phyloP scores from a whole-genome alignment of 2,113 vertebrate species.

The Dasyurus viverrinus region DNA sequence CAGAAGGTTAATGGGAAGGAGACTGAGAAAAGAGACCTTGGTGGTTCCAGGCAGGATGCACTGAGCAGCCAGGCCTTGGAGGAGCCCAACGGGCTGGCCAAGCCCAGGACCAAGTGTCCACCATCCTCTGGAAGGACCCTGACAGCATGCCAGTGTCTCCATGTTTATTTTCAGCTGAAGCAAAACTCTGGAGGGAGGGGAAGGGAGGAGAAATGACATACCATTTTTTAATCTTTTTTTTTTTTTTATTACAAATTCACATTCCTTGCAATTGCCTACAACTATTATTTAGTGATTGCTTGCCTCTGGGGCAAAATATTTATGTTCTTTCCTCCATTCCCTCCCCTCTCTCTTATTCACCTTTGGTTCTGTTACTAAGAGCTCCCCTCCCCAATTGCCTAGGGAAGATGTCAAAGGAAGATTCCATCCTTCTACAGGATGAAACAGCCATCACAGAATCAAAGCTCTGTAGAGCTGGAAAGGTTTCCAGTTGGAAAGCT shows the following conservation, averaged over 20 bases:
- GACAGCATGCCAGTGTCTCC: not conserved
- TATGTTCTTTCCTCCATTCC: not conserved
- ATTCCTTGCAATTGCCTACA: not conserved
- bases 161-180: not conserved
- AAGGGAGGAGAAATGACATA: not conserved
- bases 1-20: not conserved
- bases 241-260: not conserved
- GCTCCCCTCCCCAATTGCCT: not conserved
- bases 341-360: not conserved
- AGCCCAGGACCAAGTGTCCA: not conserved
- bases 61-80: too few species aligned
- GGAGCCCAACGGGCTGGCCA: not conserved
- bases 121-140: not conserved
- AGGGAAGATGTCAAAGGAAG: not conserved
- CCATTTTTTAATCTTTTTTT: not conserved
- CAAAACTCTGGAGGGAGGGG: not conserved
- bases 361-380: not conserved
- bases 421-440: not conserved
- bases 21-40: conserved; percentile 6
- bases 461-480: not conserved
- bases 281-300: not conserved
- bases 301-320: not conserved
- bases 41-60: not conserved
- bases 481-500: too few species aligned
- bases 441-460: not conserved